A percentile compares a stretch with the other conserved stretches of the same genome.
These are phyloP conservation scores for Catostomus latipinnis DNA, from an alignment of 2,797 vertebrate species.

Conservation along the genomic window DNA sequence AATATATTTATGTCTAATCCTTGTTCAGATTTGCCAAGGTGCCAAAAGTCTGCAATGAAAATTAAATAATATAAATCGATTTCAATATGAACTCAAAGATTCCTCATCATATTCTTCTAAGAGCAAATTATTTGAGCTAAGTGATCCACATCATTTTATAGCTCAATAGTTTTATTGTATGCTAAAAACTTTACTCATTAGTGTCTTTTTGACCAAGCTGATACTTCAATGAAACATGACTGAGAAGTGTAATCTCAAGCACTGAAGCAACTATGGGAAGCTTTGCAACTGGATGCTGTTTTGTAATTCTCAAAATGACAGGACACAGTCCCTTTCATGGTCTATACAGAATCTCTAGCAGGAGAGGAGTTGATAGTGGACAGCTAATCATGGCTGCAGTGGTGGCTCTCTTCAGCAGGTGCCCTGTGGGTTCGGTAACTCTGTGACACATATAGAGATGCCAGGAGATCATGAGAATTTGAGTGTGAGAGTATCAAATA, in stretches of 20 bases:
- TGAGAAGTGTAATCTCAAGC: no score
- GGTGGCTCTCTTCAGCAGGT: slow-evolving; percentile 59
- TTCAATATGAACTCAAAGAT: no score
- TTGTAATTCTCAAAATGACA: slow-evolving; percentile 52
- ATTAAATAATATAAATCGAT: no score
- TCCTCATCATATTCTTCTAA: no score
- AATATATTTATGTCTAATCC: no score
- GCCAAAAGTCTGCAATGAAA: no score
- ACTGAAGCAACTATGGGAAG: not conserved
- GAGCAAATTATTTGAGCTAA: no score
- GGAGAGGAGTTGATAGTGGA: slow-evolving; percentile 74
- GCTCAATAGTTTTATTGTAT: no score
- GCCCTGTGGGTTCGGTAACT: slow-evolving; percentile 65
- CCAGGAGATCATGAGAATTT: slow-evolving; percentile 53
- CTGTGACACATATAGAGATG: slow-evolving; percentile 69
- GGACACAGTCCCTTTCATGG: slow-evolving; percentile 51
- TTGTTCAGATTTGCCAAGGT: no score
- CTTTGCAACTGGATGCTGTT: slow-evolving; percentile 26
- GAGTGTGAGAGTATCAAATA: slow-evolving; percentile 22
- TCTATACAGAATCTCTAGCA: slow-evolving; percentile 63
- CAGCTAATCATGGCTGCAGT: slow-evolving; percentile 77
- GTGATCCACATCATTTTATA: no score
- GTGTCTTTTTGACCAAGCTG: not conserved
- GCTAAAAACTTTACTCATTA: not conserved
- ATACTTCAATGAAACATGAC: not conserved